A percentile compares a stretch with the other conserved stretches of the same genome.
Conservation (phyloP, 2,113 vertebrate species). For the Odobenus rosmarus region DNA sequence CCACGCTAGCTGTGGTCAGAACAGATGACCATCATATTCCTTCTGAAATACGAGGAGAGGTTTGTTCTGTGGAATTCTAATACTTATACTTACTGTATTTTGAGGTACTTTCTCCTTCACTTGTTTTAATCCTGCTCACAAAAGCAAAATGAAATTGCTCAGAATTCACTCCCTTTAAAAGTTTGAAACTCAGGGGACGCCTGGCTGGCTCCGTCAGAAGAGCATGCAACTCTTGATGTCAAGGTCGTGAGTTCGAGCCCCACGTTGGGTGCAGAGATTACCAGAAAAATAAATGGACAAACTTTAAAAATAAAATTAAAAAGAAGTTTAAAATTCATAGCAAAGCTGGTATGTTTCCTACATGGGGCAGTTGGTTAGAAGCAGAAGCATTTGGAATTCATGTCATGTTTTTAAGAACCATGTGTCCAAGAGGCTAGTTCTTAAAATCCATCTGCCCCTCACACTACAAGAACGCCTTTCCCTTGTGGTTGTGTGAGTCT, state of each 20-base stretch:
- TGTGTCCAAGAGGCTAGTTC: neutral
- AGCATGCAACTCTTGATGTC: neutral
- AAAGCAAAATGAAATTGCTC: neutral
- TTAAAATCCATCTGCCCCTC: constrained; percentile 43
- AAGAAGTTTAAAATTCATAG: neutral
- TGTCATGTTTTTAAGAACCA: neutral
- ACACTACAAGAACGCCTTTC: neutral
- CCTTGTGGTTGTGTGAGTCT: neutral
- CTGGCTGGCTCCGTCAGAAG: neutral
- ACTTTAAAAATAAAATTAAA: neutral
- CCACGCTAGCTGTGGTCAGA: neutral
- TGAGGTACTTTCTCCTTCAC: neutral
- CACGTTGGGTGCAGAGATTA: neutral
- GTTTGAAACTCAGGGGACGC: neutral
- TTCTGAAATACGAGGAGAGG: neutral
- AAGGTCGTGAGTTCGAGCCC: neutral
- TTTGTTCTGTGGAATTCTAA: neutral
- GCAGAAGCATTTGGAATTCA: neutral
- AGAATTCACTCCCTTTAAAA: neutral
- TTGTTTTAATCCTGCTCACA: neutral
- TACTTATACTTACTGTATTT: neutral
- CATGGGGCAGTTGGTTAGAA: neutral
- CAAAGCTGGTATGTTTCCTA: neutral
- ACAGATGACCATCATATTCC: neutral
- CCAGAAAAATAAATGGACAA: neutral